Conservation (phyloP, 2,888 invertebrate species). For the Hyalella azteca region DNA sequence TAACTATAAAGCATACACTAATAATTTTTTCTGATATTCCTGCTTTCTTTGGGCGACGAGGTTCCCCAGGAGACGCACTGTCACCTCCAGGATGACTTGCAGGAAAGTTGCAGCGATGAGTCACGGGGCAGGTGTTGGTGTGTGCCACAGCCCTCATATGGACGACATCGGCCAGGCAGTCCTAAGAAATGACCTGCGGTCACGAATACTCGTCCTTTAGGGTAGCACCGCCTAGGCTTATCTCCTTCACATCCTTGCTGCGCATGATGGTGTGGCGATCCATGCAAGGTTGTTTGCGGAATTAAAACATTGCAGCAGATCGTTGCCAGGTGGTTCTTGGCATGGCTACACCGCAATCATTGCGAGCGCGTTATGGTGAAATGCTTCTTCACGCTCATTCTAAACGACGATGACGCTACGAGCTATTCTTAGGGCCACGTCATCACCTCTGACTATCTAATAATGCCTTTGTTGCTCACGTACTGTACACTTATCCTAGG, state of each 20-base stretch:
- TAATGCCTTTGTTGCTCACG: not conserved
- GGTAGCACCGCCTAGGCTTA: not conserved
- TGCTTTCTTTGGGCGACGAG: not conserved
- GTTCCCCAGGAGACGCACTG: not conserved
- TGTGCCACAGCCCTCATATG: not conserved
- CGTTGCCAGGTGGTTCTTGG: too few species aligned
- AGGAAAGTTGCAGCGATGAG: not conserved
- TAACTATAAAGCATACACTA: too few species aligned
- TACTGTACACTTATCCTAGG: not conserved
- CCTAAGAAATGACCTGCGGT: constrained; percentile 1
- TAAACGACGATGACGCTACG: constrained; percentile 4
- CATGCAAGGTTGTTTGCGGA: not conserved
- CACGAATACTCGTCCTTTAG: constrained; percentile 1
- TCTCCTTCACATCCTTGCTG: not conserved
- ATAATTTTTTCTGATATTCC: too few species aligned
- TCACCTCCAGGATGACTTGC: constrained; percentile 6
- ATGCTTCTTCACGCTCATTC: too few species aligned
- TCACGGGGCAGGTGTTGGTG: not conserved
- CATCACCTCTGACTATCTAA: constrained; percentile 4
- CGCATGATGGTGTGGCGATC: not conserved
- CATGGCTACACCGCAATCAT: too few species aligned
- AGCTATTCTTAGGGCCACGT: not conserved
- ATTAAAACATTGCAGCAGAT: not conserved
- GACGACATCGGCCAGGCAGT: not conserved
- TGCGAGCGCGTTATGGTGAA: too few species aligned